Evolutionary conservation across 2,113 vertebrate genomes (phyloP).

Genomic region (Zapus hudsonius): DNA sequence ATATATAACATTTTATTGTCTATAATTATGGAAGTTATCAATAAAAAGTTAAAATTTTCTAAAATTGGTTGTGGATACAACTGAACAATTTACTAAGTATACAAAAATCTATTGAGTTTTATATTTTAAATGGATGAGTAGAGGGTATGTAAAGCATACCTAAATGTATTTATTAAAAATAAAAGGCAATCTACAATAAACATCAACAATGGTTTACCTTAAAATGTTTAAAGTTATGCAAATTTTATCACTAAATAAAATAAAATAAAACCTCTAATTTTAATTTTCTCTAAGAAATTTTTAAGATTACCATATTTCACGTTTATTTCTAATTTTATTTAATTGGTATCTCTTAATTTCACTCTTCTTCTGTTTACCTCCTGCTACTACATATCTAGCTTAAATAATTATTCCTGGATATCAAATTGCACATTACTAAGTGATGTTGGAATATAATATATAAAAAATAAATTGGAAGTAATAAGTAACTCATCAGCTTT

Average conservation of each 20-base stretch:
- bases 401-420: neutral
- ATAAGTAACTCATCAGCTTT: neutral
- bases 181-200: neutral
- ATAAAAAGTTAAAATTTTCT: too few species aligned
- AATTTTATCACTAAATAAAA: neutral
- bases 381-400: neutral
- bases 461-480: neutral
- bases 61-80: neutral
- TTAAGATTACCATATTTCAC: neutral
- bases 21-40: too few species aligned
- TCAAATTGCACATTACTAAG: neutral
- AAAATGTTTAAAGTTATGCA: neutral
- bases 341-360: neutral
- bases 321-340: neutral
- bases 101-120: neutral
- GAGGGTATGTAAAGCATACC: neutral
- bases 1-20: too few species aligned
- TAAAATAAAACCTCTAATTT: neutral
- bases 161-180: neutral
- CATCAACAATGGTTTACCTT: neutral
- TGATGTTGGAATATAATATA: neutral
- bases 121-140: neutral
- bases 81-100: neutral
- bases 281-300: neutral
- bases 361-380: neutral